A percentile compares a stretch with the other conserved stretches of the same genome.
Evolutionary conservation across 2,888 invertebrate genomes (phyloP).

Genomic region (Trichogramma evanescens): DNA sequence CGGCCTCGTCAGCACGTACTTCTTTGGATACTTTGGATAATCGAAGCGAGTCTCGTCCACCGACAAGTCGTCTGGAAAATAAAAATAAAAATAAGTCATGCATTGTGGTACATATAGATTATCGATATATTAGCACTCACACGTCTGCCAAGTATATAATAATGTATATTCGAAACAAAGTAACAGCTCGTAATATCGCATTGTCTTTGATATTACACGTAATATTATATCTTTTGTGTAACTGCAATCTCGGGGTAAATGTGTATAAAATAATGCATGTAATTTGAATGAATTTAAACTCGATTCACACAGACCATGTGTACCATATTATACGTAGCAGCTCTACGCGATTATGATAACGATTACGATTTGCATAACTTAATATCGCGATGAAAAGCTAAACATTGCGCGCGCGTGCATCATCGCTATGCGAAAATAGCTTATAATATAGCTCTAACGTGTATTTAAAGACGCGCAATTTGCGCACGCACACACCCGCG

Average conservation of each 20-base stretch:
- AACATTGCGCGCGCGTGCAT: neutral
- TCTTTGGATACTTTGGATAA: neutral
- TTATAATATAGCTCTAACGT: neutral
- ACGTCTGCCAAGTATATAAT: neutral
- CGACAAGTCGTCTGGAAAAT: constrained; percentile 7
- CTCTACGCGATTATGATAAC: neutral
- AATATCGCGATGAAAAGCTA: neutral
- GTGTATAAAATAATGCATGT: neutral
- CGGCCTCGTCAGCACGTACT: neutral
- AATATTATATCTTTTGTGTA: neutral
- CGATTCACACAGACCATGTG: too few species aligned
- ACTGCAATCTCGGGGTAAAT: neutral
- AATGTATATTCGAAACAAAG: neutral
- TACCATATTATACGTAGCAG: too few species aligned
- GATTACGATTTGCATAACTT: neutral
- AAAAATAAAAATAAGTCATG: neutral
- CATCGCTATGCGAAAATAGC: neutral
- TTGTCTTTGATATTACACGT: too few species aligned
- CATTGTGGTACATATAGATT: neutral
- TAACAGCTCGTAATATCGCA: neutral
- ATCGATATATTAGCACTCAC: too few species aligned
- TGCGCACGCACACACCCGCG: neutral
- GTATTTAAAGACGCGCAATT: neutral
- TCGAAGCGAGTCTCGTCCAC: constrained; percentile 1
- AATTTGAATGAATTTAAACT: too few species aligned